phyloP scores from a whole-genome alignment of 2,113 vertebrate genomes.

The Poeciliopsis turrubarensis region DNA sequence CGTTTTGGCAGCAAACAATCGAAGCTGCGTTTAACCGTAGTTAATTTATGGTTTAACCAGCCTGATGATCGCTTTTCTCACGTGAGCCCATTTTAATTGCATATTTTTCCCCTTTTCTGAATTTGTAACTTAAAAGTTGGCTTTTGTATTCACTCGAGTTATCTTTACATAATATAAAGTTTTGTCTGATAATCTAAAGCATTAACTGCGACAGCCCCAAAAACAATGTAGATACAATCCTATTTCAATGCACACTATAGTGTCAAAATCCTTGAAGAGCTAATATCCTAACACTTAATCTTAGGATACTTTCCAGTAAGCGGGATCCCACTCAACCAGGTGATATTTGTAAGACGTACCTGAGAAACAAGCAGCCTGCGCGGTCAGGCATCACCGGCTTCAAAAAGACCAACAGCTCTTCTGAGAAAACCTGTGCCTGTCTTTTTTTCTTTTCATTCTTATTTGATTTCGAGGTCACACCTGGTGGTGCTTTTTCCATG shows the following conservation, averaged over 20 bases:
- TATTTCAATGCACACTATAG: neutral
- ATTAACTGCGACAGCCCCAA: neutral
- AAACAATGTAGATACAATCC: neutral
- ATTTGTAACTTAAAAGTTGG: neutral
- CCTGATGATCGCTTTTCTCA: too few relatives aligned
- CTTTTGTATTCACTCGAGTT: neutral
- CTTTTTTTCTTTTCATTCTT: conserved; percentile 59
- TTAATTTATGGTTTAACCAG: too few relatives aligned
- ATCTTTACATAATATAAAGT: neutral
- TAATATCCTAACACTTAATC: conserved; percentile 22
- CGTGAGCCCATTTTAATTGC: too few relatives aligned
- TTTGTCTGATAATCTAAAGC: neutral
- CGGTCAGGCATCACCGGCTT: conserved; percentile 58
- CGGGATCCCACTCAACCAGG: too few relatives aligned
- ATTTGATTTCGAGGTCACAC: conserved; percentile 69
- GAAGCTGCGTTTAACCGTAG: too few relatives aligned
- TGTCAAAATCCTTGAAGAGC: conserved; percentile 26
- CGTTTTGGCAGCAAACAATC: too few relatives aligned
- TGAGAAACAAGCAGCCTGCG: conserved; percentile 67
- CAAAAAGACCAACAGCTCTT: conserved; percentile 65
- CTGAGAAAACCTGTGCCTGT: conserved; percentile 63
- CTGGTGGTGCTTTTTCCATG: conserved; percentile 52
- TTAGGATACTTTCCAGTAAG: conserved; percentile 4
- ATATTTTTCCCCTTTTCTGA: neutral
- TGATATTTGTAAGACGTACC: neutral